These are phyloP conservation scores for Neostethus bicornis DNA, from an alignment of 2,797 vertebrate species.

Conservation along the genomic window DNA sequence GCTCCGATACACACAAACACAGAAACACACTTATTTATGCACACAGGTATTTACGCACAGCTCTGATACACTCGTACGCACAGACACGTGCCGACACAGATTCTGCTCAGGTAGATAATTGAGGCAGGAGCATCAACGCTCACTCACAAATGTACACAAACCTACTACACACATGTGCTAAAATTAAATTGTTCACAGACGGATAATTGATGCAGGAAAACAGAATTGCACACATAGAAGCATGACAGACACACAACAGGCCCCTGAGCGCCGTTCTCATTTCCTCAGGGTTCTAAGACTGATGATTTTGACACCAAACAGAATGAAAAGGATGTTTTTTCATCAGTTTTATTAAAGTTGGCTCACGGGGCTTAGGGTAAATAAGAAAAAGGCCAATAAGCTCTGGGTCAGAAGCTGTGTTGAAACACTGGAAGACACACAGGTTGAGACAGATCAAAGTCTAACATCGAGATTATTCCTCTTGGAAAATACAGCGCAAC, in stretches of 20 bases:
- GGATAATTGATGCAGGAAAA: constrained; percentile 59
- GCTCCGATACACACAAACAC: constrained; percentile 43
- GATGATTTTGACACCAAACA: constrained; percentile 65
- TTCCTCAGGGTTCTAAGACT: constrained; percentile 60
- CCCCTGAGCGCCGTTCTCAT: constrained; percentile 33
- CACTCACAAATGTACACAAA: constrained; percentile 15
- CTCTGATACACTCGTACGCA: constrained; percentile 53
- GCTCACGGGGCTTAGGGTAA: constrained; percentile 67
- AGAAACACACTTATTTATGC: constrained; percentile 57
- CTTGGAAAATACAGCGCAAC: constrained; percentile 68
- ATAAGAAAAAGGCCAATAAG: constrained; percentile 72
- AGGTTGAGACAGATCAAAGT: constrained; percentile 69
- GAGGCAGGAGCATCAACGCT: constrained; percentile 33
- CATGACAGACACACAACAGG: constrained; percentile 7
- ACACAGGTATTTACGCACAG: constrained; percentile 51
- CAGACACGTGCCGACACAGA: constrained; percentile 50
- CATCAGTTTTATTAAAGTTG: constrained; percentile 61
- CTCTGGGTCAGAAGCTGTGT: constrained; percentile 45
- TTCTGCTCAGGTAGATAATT: constrained; percentile 64
- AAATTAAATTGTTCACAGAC: constrained; percentile 54
- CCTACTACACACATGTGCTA: constrained; percentile 25
- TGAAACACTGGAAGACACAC: constrained; percentile 42
- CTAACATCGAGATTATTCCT: constrained; percentile 59
- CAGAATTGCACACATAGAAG: constrained; percentile 46
- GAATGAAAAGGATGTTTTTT: constrained; percentile 44